Percentiles rank a stretch among this genome's conserved stretches.
Conservation (phyloP, 2,797 vertebrate species). For the Nyctibius grandis region DNA sequence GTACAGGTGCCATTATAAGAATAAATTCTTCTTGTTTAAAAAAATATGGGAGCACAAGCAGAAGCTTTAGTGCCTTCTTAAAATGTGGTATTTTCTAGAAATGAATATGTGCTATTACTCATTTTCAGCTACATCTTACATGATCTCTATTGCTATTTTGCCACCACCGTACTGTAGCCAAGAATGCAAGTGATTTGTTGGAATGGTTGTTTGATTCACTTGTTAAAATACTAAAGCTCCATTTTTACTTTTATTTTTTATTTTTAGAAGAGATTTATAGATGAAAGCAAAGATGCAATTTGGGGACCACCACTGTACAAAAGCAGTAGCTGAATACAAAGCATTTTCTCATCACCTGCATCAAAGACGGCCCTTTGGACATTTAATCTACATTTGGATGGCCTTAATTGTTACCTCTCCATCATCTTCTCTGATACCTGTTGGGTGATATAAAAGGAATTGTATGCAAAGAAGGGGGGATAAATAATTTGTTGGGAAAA, state of each 20-base stretch:
- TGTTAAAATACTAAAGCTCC: conserved; percentile 28
- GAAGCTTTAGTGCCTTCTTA: conserved; percentile 80
- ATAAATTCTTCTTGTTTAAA: conserved; percentile 1
- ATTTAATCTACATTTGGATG: conserved; percentile 51
- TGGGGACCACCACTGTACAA: conserved; percentile 67
- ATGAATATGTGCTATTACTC: conserved; percentile 56
- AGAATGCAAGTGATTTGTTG: conserved; percentile 46
- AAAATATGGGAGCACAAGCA: conserved; percentile 76
- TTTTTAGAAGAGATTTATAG: conserved; percentile 32
- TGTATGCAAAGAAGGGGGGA: not conserved
- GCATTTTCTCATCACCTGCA: conserved; percentile 39
- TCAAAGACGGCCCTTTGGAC: conserved; percentile 41
- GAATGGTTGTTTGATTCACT: conserved; percentile 26
- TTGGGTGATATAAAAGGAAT: conserved; percentile 17
- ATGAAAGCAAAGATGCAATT: conserved; percentile 40
- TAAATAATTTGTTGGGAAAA: not conserved
- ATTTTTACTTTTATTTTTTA: conserved; percentile 36
- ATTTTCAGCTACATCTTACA: conserved; percentile 13
- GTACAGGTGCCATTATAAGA: conserved; percentile 65
- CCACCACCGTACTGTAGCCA: conserved; percentile 25
- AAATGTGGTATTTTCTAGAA: conserved; percentile 72
- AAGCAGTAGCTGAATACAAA: conserved; percentile 52
- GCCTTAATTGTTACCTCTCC: conserved; percentile 70
- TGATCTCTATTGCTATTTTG: conserved; percentile 52
- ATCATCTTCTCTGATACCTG: not conserved